Percentiles rank a stretch among this genome's conserved stretches.
Conservation (phyloP, 2,797 vertebrate species). For the Epinephelus coioides region DNA sequence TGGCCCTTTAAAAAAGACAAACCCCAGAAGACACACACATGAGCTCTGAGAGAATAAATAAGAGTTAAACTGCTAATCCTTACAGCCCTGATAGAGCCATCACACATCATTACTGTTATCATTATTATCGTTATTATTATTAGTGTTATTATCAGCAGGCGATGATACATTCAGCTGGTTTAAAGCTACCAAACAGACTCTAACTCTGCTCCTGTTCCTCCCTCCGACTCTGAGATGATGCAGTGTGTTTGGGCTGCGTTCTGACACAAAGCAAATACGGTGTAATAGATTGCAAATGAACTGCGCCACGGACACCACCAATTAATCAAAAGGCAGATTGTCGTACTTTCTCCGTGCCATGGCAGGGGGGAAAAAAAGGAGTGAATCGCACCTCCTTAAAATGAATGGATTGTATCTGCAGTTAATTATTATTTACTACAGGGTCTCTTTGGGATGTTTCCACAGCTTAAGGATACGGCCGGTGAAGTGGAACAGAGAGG, state of each 20-base stretch:
- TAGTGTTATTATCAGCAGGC: slow-evolving; percentile 20
- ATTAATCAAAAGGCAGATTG: slow-evolving; percentile 84
- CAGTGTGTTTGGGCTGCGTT: slow-evolving; percentile 82
- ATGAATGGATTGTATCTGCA: slow-evolving; percentile 82
- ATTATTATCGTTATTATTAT: slow-evolving; percentile 14
- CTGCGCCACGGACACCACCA: slow-evolving; percentile 77
- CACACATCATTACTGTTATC: slow-evolving; percentile 4
- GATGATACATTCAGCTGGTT: background rate
- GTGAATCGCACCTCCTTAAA: slow-evolving; percentile 76
- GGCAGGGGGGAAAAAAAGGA: slow-evolving; percentile 43
- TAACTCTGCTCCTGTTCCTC: slow-evolving; percentile 15
- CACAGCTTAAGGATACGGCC: slow-evolving; percentile 75
- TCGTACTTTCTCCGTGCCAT: slow-evolving; percentile 65
- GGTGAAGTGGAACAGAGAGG: slow-evolving; percentile 63
- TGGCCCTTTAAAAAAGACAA: slow-evolving; percentile 12
- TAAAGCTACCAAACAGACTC: slow-evolving; percentile 34
- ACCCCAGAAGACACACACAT: background rate
- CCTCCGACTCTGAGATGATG: slow-evolving; percentile 76
- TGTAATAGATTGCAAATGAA: slow-evolving; percentile 87
- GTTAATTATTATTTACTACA: slow-evolving; percentile 85
- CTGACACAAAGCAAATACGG: slow-evolving; percentile 86
- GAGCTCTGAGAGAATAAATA: background rate
- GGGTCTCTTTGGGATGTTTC: slow-evolving; percentile 78
- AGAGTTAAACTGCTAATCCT: background rate
- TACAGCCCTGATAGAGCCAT: slow-evolving; percentile 4